Evolutionary conservation across 1,140 invertebrate species (phyloP), one percentile per base, ranked within the genome.

Genomic region (Lasaia peninsularis): DNA sequence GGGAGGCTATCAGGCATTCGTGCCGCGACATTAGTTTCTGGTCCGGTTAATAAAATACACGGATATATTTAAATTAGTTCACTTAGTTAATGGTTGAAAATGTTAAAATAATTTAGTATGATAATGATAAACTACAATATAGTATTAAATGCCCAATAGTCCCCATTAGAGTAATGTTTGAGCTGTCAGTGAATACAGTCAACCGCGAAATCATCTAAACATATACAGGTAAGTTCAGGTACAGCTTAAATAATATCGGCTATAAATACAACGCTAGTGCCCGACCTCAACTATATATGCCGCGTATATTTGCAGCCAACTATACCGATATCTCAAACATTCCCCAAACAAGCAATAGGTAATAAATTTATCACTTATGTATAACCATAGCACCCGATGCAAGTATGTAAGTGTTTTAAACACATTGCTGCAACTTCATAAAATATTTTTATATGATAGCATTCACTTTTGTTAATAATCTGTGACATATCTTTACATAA

Each of bases 111-210:
- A 88, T 86, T 88, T 87, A 88, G 86, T 89, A 83, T 88, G 84
- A 85, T 86, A 86, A 88, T 86, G 83, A 83, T 83, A 82, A 75
- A 86, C 84, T 89, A 87, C 82, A 80, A 71, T 78, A 85, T 80
- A 83, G 79, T 76, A 85, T 88, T 90, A 89, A 90, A 90, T 89
- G 88, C 88, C 88, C 88, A 89, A 90, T 88, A 89, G 88, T 90
- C 86, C 87, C 88, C 88, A 86, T 62, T 60, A 21, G 73, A 75
- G 75, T 78, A 71, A 68, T 75, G 77, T 70, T 75, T 71, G 83
- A 83, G 34, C 37, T 44, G 16, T 44, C 37, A 10, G 16, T 20
- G 37, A 10, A 44, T 14, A 44, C 37, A 21, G 63, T 50, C 18
- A 44, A 9, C 37, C 14, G 37, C 37, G 18, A 44, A 10, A 44